phyloP scores from a whole-genome alignment of 2,797 vertebrate species.

The Mus minutoides region DNA sequence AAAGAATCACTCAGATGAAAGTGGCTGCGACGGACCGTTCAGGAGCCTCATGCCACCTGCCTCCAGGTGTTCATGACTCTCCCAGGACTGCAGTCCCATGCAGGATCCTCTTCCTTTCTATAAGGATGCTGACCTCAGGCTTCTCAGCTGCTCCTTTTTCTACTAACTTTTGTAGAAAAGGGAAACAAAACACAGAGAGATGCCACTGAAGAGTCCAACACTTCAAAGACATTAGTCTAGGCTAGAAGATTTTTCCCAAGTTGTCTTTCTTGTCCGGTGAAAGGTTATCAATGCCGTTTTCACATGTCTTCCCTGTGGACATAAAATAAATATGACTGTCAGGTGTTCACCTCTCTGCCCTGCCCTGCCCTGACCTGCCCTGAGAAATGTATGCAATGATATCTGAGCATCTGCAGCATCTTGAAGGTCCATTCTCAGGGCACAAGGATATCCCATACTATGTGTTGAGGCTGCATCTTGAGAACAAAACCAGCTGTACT shows the following conservation, averaged over 20 bases:
- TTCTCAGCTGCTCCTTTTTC: neutral
- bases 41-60: no score
- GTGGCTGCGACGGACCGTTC: rapidly evolving
- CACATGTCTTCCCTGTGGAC: neutral
- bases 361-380: neutral
- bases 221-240: neutral
- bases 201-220: neutral
- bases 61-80: neutral
- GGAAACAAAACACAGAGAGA: neutral
- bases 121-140: neutral
- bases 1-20: neutral
- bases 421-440: neutral
- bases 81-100: neutral
- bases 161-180: neutral
- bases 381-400: neutral
- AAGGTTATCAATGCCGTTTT: neutral
- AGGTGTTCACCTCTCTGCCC: neutral
- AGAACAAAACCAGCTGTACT: no score
- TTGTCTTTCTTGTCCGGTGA: neutral
- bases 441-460: neutral
- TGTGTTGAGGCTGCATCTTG: neutral
- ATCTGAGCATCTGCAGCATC: neutral
- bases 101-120: neutral
- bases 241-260: neutral
- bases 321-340: neutral